Base-by-base conservation (phyloP, 2,113 vertebrate genomes). In the Monopterus albus region DNA sequence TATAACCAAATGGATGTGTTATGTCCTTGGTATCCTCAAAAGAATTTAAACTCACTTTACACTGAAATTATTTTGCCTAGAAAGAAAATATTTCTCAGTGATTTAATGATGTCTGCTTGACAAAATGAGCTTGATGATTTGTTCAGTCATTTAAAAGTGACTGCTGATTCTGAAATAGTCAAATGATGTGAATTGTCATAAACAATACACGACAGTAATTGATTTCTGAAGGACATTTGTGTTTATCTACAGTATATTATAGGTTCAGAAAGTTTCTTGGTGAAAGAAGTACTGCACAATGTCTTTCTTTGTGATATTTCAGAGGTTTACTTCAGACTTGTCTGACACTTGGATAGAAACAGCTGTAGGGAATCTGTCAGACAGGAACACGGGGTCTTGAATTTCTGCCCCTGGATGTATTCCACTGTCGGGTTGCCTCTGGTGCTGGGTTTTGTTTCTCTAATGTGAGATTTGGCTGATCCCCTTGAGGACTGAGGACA, bases 391-490 rank as follows among this genome's bases (percentile, higher is more conserved):
- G 17, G 8, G 8, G 31, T 38, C 61, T 61, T 25, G 43, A 42
- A 63, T 72, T 38, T 29, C 35, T 25, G 13, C 18, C 15, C 23
- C 18, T 23, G 13, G 52, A 36, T 46, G 51, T 13, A 39, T 51
- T 25, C 57, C 15, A 2, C 28, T 14, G 45, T 39, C 59, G 9
- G 31, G 42, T 46, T 28, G 36, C 36, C 21, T 62, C 35, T n/a
- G 47, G 42, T 47, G 10, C 20, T 14, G 42, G 31, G 31, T 56
- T 8, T 45, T 71, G 56, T 78, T 73, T 52, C 50, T 39, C 75
- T 67, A 35, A 73, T 71, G 70, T 59, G 57, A 81, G 78, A 68
- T 87, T 70, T 64, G 25, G 21, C 28, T 72, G 38, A 78, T 75
- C 64, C 61, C 66, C 36, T 21, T 1, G 11, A 67, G 58, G 62